phyloP scores from a whole-genome alignment of 1,140 invertebrate species.

The Camponotus vicinus region DNA sequence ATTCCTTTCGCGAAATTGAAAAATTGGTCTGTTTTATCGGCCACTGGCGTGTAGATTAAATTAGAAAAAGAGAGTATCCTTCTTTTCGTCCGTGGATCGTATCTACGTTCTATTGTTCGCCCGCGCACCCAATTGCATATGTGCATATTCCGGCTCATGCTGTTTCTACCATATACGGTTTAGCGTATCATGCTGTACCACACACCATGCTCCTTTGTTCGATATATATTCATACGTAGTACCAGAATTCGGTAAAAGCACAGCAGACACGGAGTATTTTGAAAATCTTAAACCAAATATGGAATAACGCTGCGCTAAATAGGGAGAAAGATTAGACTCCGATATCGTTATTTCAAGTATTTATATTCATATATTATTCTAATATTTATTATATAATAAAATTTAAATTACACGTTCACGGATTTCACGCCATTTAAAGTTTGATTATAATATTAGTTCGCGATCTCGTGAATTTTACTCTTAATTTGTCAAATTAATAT shows the following conservation, averaged over 20 bases:
- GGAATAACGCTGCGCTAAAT: not conserved
- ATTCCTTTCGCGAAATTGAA: slow-evolving; percentile 60
- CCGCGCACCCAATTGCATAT: slow-evolving; percentile 60
- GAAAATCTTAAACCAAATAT: not conserved
- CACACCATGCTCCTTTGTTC: not conserved
- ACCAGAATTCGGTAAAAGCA: slow-evolving; percentile 14
- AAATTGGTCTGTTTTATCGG: slow-evolving; percentile 56
- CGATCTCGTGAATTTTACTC: too few species aligned
- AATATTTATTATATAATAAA: too few species aligned
- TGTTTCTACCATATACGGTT: slow-evolving; percentile 38
- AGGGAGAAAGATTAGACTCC: not conserved
- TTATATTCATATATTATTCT: not conserved
- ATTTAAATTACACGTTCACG: not conserved
- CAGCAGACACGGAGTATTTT: too few species aligned
- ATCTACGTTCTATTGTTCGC: slow-evolving; percentile 31
- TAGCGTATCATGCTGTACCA: slow-evolving; percentile 21
- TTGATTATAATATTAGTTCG: too few species aligned
- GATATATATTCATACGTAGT: slow-evolving; percentile 12
- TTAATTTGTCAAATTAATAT: too few species aligned
- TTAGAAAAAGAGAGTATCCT: slow-evolving; percentile 53
- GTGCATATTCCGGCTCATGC: slow-evolving; percentile 46
- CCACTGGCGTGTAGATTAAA: slow-evolving; percentile 60
- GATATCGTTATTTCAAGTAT: not conserved
- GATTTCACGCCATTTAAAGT: too few species aligned
- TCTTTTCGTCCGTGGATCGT: slow-evolving; percentile 29